Percentiles rank a stretch among this genome's conserved stretches.
These are phyloP conservation scores for Mola mola DNA, from an alignment of 2,113 vertebrate species.

Conservation along the genomic window DNA sequence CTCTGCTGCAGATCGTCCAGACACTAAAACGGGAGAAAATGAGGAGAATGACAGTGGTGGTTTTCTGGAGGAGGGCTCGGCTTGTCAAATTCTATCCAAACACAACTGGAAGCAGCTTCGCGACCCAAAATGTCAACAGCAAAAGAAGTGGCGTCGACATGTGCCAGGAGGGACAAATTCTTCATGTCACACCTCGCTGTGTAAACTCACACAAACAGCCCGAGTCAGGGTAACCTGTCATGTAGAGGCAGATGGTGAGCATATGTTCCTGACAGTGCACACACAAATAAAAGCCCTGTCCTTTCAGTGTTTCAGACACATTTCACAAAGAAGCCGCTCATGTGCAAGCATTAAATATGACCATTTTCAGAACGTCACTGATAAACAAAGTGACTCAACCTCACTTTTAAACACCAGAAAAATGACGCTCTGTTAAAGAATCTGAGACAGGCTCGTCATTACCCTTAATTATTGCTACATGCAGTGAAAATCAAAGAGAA, in stretches of 20 bases:
- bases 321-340: neutral
- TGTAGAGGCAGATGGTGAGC: neutral
- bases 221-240: slow-evolving; percentile 2
- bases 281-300: neutral
- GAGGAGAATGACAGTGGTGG: slow-evolving; percentile 3
- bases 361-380: neutral
- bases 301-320: neutral
- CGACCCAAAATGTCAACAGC: neutral
- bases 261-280: neutral
- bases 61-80: neutral
- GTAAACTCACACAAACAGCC: slow-evolving; percentile 4
- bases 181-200: slow-evolving; percentile 18
- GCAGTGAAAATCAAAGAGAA: slow-evolving; percentile 11
- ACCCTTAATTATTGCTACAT: slow-evolving; percentile 14
- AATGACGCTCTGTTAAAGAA: slow-evolving; percentile 6
- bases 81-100: slow-evolving; percentile 1
- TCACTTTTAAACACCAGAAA: slow-evolving; percentile 12
- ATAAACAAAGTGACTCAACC: slow-evolving; percentile 11
- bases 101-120: neutral
- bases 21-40: slow-evolving; percentile 20
- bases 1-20: slow-evolving; percentile 12
- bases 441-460: slow-evolving; percentile 13
- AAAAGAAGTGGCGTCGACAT: neutral
- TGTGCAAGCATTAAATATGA: accelerated
- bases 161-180: slow-evolving; percentile 10